Base-by-base conservation (phyloP, 2,888 invertebrate genomes). In the Nephrotoma guestfalica region DNA sequence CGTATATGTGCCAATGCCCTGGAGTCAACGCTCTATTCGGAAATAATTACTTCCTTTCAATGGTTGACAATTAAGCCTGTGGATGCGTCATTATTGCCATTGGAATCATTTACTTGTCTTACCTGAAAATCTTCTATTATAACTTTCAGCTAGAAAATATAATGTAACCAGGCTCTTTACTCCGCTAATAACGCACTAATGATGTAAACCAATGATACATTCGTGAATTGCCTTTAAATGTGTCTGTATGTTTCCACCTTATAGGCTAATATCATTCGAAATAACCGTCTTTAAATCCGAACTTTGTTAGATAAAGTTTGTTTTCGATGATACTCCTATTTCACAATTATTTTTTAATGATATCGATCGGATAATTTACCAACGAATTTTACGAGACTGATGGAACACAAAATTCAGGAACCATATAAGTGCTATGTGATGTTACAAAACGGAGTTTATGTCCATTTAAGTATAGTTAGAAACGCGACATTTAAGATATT, bases 91-190 rank as follows among this genome's bases (percentile, higher is more conserved):
- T 57, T n/a, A 57, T 57, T 57, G 13, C 47, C 86, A 47, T 13
- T 47, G 47, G 9, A 18, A 18, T 86, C 42, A n/a, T 18, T 87
- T 84, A 87, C 86, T 40, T 87, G 83, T 43, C 86, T 83, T 45
- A 86, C 13, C 83, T 87, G 45, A 86, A 86, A 87, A 13, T 87
- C 87, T 7, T 86, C 87, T 11, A 87, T 87, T n/a, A n/a, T n/a
- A n/a, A n/a, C n/a, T n/a, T n/a, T n/a, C n/a, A n/a, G n/a, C n/a
- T n/a, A n/a, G n/a, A n/a, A n/a, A n/a, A n/a, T 57, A 57, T 57
- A 57, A 57, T 57, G 57, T n/a, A 13, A 57, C 57, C 18, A 57
- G 13, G 57, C 6, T 7, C 57, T n/a, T n/a, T n/a, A n/a, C 57
- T 57, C 57, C 15, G 57, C 57, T 57, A 57, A 11, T 57, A n/a